Evolutionary conservation across 2,113 vertebrate genomes (phyloP).

Genomic region (Plestiodon gilberti): DNA sequence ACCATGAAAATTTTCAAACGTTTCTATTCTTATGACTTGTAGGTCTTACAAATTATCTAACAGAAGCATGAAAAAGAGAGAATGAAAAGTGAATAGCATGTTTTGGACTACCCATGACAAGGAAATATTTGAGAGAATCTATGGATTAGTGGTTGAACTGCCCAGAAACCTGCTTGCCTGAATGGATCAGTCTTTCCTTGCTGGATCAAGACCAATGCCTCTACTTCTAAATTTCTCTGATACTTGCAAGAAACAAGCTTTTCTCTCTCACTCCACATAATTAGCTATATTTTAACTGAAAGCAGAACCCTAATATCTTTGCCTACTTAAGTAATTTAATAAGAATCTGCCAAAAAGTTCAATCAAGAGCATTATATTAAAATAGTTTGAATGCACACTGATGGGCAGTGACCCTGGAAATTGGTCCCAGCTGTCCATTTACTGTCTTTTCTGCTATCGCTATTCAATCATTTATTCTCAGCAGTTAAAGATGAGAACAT

Average conservation of each 20-base stretch:
- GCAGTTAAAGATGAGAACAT: slow-evolving; percentile 46
- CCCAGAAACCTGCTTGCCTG: background rate
- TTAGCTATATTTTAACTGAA: background rate
- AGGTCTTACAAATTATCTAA: background rate
- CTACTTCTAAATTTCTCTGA: background rate
- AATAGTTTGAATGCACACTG: slow-evolving; percentile 55
- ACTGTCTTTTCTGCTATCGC: slow-evolving; percentile 13
- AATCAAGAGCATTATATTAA: slow-evolving; percentile 7
- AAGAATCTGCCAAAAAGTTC: slow-evolving; percentile 13
- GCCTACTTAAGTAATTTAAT: background rate
- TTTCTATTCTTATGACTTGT: background rate
- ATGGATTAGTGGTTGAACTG: background rate
- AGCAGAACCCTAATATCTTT: slow-evolving; percentile 14
- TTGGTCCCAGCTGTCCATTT: slow-evolving; percentile 49
- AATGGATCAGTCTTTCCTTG: background rate
- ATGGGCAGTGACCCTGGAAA: slow-evolving; percentile 57
- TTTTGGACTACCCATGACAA: background rate
- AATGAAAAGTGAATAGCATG: background rate
- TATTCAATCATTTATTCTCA: slow-evolving; percentile 62
- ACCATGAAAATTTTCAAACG: too few relatives aligned
- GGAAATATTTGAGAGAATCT: background rate
- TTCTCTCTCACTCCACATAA: background rate
- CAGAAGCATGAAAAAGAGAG: background rate
- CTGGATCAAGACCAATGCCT: background rate
- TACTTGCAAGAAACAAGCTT: background rate